Base-by-base conservation (phyloP, 2,888 invertebrate species). In the Hermodice carunculata region DNA sequence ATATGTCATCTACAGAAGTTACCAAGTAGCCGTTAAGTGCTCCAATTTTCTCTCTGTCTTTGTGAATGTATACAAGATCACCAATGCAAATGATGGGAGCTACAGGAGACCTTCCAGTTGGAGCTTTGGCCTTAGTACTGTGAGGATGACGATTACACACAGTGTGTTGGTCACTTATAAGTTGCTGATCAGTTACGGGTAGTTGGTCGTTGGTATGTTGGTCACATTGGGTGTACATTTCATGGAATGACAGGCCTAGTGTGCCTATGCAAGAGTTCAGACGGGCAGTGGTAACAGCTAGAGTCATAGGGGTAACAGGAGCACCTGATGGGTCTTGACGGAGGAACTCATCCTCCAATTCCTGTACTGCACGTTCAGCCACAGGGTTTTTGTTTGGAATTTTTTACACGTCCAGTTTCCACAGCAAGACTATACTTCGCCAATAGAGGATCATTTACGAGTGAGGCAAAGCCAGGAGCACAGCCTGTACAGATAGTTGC, bases 321-420 rank as follows among this genome's bases (percentile, higher is more conserved):
- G 59, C 66, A 28, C 58, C 43, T 6, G 14, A 37, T 26, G 71
- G 69, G 28, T 76, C 67, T 28, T 68, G 59, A 1, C 70, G 69
- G n/a, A 77, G 49, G 8, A 76, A 49, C 59, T 77, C 74, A 26
- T 61, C 64, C 43, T 69, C 67, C 5, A 77, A 57, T 62, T 78
- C 76, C 26, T 63, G 67, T 19, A 78, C 63, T n/a, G 75, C 75
- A 34, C 65, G 68, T 65, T 76, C 75, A 17, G 74, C 76, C 0
- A 76, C 68, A 11, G 75, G 73, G 52, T 74, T 76, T 54, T 76
- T 75, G 56, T 71, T 72, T 11, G 24, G 4, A 34, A n/a, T 75
- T 74, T 48, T 71, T 76, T 8, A 54, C 46, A 1, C 70, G 43
- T 17, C 58, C 51, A 40, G 75, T 57, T 34, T 75, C 71, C 28